These are phyloP conservation scores for Stomatorhinus walkeri DNA, from an alignment of 2,797 vertebrate species.

Conservation along the genomic window DNA sequence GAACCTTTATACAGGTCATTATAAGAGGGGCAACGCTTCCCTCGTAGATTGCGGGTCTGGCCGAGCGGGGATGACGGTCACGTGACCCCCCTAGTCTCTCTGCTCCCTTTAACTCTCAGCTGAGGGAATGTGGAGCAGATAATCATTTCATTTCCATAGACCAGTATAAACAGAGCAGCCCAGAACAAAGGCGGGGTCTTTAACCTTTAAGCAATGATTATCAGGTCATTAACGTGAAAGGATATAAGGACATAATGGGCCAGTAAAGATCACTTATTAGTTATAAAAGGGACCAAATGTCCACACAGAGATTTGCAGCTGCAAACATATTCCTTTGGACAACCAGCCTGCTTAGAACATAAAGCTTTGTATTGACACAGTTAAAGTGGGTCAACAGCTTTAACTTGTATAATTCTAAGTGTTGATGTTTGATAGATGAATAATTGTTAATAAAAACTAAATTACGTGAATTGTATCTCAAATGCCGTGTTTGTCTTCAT, in stretches of 20 bases:
- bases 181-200: slow-evolving; percentile 16
- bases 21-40: background rate
- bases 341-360: background rate
- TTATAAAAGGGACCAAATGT: background rate
- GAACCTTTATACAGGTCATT: background rate
- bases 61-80: background rate
- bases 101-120: slow-evolving; percentile 15
- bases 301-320: background rate
- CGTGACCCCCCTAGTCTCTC: background rate
- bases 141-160: slow-evolving; percentile 21
- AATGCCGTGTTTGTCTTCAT: background rate
- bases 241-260: slow-evolving; percentile 12
- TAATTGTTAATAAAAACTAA: background rate
- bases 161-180: slow-evolving; percentile 25
- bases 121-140: slow-evolving; percentile 24
- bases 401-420: background rate
- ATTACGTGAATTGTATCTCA: background rate
- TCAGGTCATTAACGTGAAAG: slow-evolving; percentile 20
- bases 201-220: slow-evolving; percentile 21
- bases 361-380: background rate
- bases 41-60: background rate
- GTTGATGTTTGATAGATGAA: background rate
- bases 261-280: slow-evolving; percentile 6
- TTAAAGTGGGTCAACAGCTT: background rate
- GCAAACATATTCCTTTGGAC: background rate